Evolutionary conservation across 2,113 vertebrate species (phyloP).

Genomic region (Ctenodactylus gundi): DNA sequence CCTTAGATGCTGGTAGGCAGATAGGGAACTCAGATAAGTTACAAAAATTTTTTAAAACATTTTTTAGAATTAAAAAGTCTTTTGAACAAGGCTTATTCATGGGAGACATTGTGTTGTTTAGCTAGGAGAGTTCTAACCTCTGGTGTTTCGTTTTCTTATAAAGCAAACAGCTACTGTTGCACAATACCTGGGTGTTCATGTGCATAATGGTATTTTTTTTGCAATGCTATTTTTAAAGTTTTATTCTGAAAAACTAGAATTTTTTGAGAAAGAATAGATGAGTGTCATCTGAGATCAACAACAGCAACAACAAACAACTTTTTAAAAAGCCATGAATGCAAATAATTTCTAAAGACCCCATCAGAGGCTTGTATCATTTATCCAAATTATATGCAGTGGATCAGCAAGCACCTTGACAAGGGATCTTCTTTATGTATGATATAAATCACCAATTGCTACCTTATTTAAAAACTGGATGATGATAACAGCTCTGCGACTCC

Average conservation of each 20-base stretch:
- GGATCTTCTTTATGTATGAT: conserved; percentile 73
- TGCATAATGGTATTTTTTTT: background rate
- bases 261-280: conserved; percentile 43
- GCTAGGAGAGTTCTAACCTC: background rate
- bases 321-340: conserved; percentile 55
- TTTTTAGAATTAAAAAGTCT: too few relatives aligned
- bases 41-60: background rate
- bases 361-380: conserved; percentile 55
- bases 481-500: conserved; percentile 76
- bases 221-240: conserved; percentile 53
- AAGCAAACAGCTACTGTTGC: background rate
- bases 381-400: conserved; percentile 69
- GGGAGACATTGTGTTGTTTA: background rate
- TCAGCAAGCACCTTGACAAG: conserved; percentile 74
- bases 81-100: background rate
- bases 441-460: conserved; percentile 77
- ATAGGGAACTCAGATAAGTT: background rate
- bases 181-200: background rate
- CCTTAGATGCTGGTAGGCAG: too few relatives aligned
- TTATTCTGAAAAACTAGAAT: conserved; percentile 36
- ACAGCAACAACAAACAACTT: conserved; percentile 52
- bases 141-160: background rate
- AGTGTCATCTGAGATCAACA: conserved; percentile 58
- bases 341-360: conserved; percentile 75
- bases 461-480: conserved; percentile 81